Evolutionary conservation across 37 sponge, comb jelly and placozoan species (phyloP), one percentile per base, ranked within the genome.

Genomic region (Crambe crambe): DNA sequence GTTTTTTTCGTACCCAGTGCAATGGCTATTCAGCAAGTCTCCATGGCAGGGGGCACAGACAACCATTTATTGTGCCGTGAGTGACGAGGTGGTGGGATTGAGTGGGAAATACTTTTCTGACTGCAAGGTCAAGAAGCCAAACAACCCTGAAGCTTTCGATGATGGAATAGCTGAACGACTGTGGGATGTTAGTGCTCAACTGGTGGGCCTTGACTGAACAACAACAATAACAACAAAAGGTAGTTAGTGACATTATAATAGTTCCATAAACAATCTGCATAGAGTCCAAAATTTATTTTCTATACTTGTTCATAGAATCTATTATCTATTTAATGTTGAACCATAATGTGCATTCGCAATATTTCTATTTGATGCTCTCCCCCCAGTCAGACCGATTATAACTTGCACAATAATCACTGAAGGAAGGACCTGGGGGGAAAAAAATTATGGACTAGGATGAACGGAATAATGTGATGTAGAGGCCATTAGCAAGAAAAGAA

Each of bases 11-110:
- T 15, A 36, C 25, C 20, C 70, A 10, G 0, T 85, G 29, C 39
- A 29, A 36, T 1, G 51, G 29, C 57, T 90, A 34, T 58, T 90
- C 20, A 31, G 31, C 58, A 87, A 87, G 88, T 70, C 83, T 15
- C 72, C 91, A 8, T 30, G 58, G 78, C 83, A 90, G 64, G 94
- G 91, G 40, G 91, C 94, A 0, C 94, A 93, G 70, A 93, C 94
- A 0, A 47, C 80, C 41, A 89, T 93, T 58, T 74, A 93, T 57
- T 89, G 86, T 83, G 94, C 94, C 12, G 72, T 81, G 62, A 57
- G 41, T 56, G 72, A 42, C 25, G 58, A 58, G 17, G n/a, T 58
- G 60, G 44, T 30, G 67, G 41, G 43, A 22, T 25, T 84, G 30
- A 75, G 85, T 56, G 95, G 95, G 31, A 78, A 79, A 44, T 92